Evolutionary conservation across 1,140 invertebrate genomes (phyloP).

Genomic region (Cotesia glomerata): DNA sequence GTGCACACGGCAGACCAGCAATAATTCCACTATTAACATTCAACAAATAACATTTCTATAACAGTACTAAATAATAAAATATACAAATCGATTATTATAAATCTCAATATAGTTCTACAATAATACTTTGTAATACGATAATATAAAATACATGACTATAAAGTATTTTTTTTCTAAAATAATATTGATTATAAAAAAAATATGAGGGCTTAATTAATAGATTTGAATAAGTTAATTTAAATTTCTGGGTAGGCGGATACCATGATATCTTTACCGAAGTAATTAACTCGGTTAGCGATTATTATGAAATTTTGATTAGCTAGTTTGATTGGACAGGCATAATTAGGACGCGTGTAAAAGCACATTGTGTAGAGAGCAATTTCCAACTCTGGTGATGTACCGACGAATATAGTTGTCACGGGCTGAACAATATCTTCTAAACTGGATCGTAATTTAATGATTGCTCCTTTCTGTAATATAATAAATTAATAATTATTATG

Average conservation of each 20-base stretch:
- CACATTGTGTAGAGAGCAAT: constrained; percentile 73
- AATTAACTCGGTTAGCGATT: constrained; percentile 56
- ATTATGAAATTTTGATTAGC: constrained; percentile 56
- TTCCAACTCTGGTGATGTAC: constrained; percentile 75
- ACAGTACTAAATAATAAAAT: constrained; percentile 24
- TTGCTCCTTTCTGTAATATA: constrained; percentile 58
- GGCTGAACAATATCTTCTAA: constrained; percentile 65
- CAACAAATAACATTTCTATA: constrained; percentile 23
- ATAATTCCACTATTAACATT: constrained; percentile 51
- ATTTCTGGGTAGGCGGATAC: constrained; percentile 54
- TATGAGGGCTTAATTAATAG: too few relatives aligned
- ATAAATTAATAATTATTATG: constrained; percentile 24
- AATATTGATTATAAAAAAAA: too few relatives aligned
- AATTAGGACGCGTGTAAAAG: constrained; percentile 65
- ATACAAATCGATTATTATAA: background rate
- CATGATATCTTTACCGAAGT: constrained; percentile 60
- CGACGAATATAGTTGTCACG: constrained; percentile 68
- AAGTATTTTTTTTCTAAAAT: too few relatives aligned
- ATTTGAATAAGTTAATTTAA: constrained; percentile 31
- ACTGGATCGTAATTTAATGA: constrained; percentile 64
- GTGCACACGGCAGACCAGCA: constrained; percentile 59
- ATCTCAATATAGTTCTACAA: background rate
- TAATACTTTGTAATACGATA: background rate
- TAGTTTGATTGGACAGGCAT: constrained; percentile 60
- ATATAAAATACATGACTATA: too few relatives aligned